These are phyloP conservation scores for Leptocoma aspasia DNA, from an alignment of 2,113 vertebrate species.

Conservation along the genomic window DNA sequence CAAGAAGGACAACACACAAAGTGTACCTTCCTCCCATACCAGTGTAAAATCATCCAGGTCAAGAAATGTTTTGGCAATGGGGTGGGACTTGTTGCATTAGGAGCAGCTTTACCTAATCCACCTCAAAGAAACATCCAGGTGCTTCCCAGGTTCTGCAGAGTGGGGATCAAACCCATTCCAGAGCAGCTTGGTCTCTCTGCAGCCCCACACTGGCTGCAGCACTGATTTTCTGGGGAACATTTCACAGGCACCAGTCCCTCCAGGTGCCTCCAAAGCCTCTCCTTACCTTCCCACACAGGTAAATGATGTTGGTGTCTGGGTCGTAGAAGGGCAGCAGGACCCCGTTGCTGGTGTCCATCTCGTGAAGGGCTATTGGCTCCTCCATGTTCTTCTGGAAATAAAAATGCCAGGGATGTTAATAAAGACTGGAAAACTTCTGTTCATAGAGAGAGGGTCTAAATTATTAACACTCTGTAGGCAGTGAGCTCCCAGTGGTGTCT, in stretches of 20 bases:
- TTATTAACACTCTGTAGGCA: not conserved
- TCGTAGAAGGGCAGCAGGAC: conserved; percentile 95
- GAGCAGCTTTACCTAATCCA: not conserved
- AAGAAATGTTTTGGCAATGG: not conserved
- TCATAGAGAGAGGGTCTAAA: not conserved
- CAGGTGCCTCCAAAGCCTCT: not conserved
- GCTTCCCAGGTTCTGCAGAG: not conserved
- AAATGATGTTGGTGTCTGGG: conserved; percentile 91
- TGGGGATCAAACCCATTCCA: not conserved
- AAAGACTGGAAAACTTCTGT: not conserved
- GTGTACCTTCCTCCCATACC: not conserved
- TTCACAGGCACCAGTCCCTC: not conserved
- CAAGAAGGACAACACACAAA: not conserved
- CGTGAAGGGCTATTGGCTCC: conserved; percentile 87
- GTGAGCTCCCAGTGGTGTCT: not conserved
- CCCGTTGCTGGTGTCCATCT: conserved; percentile 96
- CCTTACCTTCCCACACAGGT: conserved; percentile 93
- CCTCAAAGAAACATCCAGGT: not conserved
- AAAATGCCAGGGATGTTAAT: not conserved
- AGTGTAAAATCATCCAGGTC: rapidly evolving
- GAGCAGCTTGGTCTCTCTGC: not conserved
- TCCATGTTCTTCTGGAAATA: conserved; percentile 86
- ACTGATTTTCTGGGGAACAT: not conserved
- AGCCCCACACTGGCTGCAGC: not conserved
- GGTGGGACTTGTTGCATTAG: not conserved